Evolutionary conservation across 2,113 vertebrate species (phyloP).

Genomic region (Equus quagga): DNA sequence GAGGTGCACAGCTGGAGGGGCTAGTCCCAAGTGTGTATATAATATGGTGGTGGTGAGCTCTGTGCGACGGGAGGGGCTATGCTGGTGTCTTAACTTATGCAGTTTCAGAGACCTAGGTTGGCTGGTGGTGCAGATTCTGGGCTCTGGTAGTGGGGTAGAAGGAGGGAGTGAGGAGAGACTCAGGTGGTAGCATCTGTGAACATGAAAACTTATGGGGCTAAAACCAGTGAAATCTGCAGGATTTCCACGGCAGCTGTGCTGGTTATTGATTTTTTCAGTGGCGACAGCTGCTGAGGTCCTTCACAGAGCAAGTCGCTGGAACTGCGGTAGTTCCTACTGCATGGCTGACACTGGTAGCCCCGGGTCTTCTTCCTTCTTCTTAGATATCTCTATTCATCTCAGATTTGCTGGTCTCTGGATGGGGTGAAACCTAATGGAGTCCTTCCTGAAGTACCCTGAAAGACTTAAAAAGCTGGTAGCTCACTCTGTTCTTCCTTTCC

Average conservation of each 20-base stretch:
- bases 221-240: neutral
- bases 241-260: neutral
- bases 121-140: neutral
- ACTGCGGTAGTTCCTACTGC: neutral
- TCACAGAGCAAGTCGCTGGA: neutral
- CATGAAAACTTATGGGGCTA: neutral
- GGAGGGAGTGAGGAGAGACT: neutral
- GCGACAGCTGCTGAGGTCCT: neutral
- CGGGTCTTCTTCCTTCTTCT: neutral
- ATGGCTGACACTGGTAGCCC: neutral
- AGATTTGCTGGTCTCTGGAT: neutral
- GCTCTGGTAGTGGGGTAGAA: neutral
- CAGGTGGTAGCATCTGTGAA: neutral
- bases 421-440: neutral
- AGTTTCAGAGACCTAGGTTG: neutral
- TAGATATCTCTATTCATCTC: neutral
- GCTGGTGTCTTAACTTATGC: neutral
- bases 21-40: neutral
- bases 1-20: neutral
- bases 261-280: neutral
- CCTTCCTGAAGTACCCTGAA: neutral
- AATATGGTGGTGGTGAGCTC: neutral
- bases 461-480: neutral
- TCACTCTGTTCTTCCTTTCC: neutral
- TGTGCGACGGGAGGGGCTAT: neutral